These are phyloP conservation scores for Hemiprocne comata DNA, from an alignment of 2,113 vertebrate genomes.

Conservation along the genomic window DNA sequence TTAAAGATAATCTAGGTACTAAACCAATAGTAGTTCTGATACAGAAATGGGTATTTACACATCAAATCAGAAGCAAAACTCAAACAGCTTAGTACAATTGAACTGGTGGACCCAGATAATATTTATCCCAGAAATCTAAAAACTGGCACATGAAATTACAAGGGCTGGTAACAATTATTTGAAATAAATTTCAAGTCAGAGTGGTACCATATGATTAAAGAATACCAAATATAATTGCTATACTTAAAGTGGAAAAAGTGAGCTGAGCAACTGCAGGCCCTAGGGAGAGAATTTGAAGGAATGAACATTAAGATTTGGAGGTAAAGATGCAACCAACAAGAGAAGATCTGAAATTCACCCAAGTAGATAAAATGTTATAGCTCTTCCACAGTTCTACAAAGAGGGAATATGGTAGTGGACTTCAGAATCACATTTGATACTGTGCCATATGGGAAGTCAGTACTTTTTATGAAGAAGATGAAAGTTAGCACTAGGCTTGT, in stretches of 20 bases:
- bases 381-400: background rate
- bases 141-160: background rate
- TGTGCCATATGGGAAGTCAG: background rate
- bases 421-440: background rate
- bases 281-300: background rate
- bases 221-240: background rate
- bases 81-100: background rate
- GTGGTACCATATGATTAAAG: background rate
- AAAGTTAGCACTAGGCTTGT: background rate
- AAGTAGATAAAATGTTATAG: background rate
- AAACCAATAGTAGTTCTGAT: background rate
- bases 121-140: background rate
- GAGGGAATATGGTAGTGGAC: background rate
- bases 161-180: background rate
- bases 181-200: background rate
- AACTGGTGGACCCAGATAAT: background rate
- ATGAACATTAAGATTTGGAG: background rate
- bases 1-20: background rate
- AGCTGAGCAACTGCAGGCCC: background rate
- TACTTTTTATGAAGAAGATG: background rate
- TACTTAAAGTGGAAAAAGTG: background rate
- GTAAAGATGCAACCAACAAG: background rate
- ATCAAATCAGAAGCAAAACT: background rate
- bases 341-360: background rate
- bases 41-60: background rate